These are phyloP conservation scores for Pseudochromis fuscus DNA, from an alignment of 2,797 vertebrate species.

Conservation along the genomic window DNA sequence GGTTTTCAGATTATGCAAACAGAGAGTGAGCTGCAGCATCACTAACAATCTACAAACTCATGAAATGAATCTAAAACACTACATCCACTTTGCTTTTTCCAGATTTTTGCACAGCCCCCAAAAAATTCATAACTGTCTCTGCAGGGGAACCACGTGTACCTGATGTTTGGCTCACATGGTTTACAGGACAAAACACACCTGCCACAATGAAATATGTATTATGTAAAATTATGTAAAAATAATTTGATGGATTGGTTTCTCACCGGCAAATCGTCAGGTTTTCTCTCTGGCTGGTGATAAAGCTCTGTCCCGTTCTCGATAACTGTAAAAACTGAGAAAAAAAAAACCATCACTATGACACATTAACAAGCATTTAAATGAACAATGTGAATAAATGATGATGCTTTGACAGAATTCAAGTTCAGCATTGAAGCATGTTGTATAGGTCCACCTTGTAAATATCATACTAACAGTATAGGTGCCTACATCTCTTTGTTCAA, in stretches of 20 bases:
- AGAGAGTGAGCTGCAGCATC: constrained; percentile 10
- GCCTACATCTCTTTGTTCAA: no score
- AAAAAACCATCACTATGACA: not conserved
- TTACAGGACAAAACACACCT: not conserved
- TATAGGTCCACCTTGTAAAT: no score
- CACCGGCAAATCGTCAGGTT: constrained; percentile 84
- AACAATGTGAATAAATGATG: not conserved
- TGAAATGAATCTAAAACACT: no score
- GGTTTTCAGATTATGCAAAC: constrained; percentile 10
- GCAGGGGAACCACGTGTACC: no score
- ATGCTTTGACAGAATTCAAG: no score
- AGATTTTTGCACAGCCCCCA: no score
- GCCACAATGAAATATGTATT: not conserved
- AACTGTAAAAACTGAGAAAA: constrained; percentile 90
- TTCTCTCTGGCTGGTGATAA: constrained; percentile 86
- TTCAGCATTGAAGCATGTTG: no score
- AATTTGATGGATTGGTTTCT: constrained; percentile 43
- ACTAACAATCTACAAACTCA: constrained; percentile 8
- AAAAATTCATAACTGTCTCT: no score
- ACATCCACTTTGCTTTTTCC: no score
- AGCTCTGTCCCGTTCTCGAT: constrained; percentile 91
- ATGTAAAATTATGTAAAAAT: no score
- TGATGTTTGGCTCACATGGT: no score
- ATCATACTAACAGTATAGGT: no score
- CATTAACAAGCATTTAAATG: not conserved